Conservation (phyloP, 2,888 invertebrate species). For the Erebia aethiops region DNA sequence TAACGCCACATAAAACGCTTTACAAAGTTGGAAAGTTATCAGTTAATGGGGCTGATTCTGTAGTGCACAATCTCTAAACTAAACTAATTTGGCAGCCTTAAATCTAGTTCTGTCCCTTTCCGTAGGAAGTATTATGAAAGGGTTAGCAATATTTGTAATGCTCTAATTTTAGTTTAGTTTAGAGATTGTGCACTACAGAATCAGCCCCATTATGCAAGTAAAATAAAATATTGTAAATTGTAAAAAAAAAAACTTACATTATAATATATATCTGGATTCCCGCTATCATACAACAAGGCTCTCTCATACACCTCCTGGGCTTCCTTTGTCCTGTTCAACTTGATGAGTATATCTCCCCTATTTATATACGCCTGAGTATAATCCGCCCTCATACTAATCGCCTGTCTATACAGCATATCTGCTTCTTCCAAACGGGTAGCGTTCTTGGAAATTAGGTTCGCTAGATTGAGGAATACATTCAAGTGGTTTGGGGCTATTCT, state of each 20-base stretch:
- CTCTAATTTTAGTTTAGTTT: too few species aligned
- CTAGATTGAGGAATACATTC: conserved; percentile 97
- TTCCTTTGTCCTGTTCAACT: conserved; percentile 95
- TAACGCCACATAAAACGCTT: too few species aligned
- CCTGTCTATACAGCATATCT: conserved; percentile 95
- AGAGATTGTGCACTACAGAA: too few species aligned
- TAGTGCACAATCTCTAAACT: too few species aligned
- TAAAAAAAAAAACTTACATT: conserved; percentile 86
- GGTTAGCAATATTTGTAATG: too few species aligned
- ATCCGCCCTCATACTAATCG: conserved; percentile 98
- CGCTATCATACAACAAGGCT: conserved; percentile 95
- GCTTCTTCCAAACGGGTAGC: conserved; percentile 96
- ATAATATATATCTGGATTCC: conserved; percentile 97
- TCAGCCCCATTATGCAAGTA: too few species aligned
- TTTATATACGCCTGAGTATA: conserved; percentile 98
- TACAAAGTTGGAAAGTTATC: too few species aligned
- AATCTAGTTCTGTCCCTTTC: too few species aligned
- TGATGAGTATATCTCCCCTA: conserved; percentile 97
- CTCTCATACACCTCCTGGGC: conserved; percentile 97
- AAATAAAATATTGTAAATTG: too few species aligned
- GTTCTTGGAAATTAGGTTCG: conserved; percentile 96
- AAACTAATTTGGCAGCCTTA: too few species aligned
- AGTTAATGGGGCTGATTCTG: too few species aligned
- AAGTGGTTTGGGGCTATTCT: conserved; percentile 97
- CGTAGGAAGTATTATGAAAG: too few species aligned